Conservation (phyloP, 2,797 vertebrate genomes). For the Characodon lateralis region DNA sequence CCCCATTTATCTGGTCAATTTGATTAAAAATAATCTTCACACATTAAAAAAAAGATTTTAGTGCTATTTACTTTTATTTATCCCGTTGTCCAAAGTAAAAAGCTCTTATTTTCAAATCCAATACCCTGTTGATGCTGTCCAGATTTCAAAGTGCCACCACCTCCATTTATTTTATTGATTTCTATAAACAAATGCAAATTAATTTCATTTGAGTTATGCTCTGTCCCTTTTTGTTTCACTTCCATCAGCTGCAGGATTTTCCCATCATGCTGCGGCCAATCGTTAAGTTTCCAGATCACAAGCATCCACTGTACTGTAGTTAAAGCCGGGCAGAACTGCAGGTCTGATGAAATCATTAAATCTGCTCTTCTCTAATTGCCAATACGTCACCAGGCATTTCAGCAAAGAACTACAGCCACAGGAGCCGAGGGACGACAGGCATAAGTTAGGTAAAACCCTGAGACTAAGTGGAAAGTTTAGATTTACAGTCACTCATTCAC, state of each 20-base stretch:
- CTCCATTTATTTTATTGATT: constrained; percentile 15
- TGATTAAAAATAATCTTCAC: background rate
- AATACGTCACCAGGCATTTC: constrained; percentile 51
- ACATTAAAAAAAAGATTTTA: background rate
- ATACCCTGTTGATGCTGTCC: background rate
- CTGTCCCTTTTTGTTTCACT: constrained; percentile 2
- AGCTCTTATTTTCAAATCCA: background rate
- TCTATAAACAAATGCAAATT: constrained; percentile 24
- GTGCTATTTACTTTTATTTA: background rate
- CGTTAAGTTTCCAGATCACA: constrained; percentile 35
- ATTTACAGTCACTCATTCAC: constrained; percentile 28
- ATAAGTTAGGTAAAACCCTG: constrained; percentile 6
- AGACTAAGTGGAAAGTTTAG: constrained; percentile 23
- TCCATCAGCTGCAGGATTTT: constrained; percentile 35
- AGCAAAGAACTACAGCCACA: constrained; percentile 33
- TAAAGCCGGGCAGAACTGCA: constrained; percentile 26
- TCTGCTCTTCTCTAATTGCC: constrained; percentile 58
- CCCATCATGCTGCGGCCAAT: constrained; percentile 4
- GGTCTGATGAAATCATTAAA: constrained; percentile 56
- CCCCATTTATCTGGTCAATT: background rate
- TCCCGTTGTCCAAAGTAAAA: background rate
- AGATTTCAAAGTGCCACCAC: background rate
- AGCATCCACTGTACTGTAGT: constrained; percentile 37
- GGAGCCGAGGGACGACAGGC: constrained; percentile 14
- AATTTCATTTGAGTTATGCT: constrained; percentile 18